Base-by-base conservation (phyloP, 2,797 vertebrate genomes). In the Sorex maritimensis region DNA sequence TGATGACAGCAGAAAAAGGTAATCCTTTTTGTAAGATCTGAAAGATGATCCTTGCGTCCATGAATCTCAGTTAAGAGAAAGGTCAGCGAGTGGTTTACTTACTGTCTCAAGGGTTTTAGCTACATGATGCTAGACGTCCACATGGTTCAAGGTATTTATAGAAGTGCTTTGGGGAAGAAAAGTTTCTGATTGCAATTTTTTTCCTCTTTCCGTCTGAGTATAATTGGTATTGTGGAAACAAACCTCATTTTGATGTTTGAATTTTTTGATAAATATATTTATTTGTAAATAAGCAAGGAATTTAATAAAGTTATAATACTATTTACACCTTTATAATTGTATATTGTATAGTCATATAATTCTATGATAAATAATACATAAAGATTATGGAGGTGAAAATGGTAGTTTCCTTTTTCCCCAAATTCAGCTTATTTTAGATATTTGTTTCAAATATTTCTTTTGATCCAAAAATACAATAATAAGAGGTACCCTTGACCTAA, bases 11-110 rank as follows among this genome's bases (percentile, higher is more conserved):
- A 77, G 80, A 82, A 92, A 96, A 96, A 94, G 63, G 82, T 89
- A 96, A 95, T 95, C 75, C 72, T 91, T 96, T 95, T 92, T 90
- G 75, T 94, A 90, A 93, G 79, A 87, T 91, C 84, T 95, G 81
- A 95, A 92, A 96, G 94, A 81, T 92, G 72, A 87, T 93, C 26
- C 72, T 78, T 58, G 71, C 0, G 0, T 73, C 44, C 67, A 68
- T 68, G 93, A 92, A 91, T 94, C 86, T 97, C 34, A 24, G 61
- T 90, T 92, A 95, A 94, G 58, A 78, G 82, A 95, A 96, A 97
- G 95, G 87, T 94, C 92, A 94, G 26, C 49, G 67, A 91, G 86
- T 88, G 82, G 88, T 93, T 95, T 93, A 89, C 86, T 78, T 74
- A 91, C 49, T 78, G 19, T 81, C 86, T 93, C 63, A 34, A 80